A percentile compares a stretch with the other conserved stretches of the same genome.
Conservation (phyloP, 2,888 invertebrate genomes). For the Athetis lepigone region DNA sequence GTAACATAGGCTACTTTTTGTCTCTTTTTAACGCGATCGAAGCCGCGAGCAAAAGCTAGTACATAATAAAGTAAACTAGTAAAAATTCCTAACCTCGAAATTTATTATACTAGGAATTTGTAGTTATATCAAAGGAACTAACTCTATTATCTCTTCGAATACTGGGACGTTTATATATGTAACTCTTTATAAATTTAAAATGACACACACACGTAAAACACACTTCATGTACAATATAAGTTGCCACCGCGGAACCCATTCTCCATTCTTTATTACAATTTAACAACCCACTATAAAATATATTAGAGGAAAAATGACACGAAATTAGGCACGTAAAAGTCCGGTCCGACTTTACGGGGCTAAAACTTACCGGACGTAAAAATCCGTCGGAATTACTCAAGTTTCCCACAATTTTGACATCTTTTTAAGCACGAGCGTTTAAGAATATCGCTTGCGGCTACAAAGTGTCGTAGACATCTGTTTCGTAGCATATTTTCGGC, state of each 20-base stretch:
- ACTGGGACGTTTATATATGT: background rate
- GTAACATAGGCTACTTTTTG: too few relatives aligned
- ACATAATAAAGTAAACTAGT: too few relatives aligned
- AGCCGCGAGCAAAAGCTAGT: too few relatives aligned
- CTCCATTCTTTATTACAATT: slow-evolving; percentile 48
- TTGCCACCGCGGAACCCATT: slow-evolving; percentile 29
- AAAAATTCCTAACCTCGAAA: too few relatives aligned
- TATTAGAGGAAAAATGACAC: slow-evolving; percentile 53
- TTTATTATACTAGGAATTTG: too few relatives aligned
- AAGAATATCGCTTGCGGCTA: slow-evolving; percentile 57
- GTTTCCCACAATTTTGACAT: slow-evolving; percentile 60
- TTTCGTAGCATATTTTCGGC: slow-evolving; percentile 52
- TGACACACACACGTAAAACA: slow-evolving; percentile 17
- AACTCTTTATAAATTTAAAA: slow-evolving; percentile 25
- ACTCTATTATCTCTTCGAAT: background rate
- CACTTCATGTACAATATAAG: slow-evolving; percentile 30
- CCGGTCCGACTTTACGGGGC: slow-evolving; percentile 40
- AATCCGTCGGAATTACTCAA: slow-evolving; percentile 57
- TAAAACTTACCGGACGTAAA: slow-evolving; percentile 55
- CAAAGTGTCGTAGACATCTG: slow-evolving; percentile 56
- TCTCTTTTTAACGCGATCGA: too few relatives aligned
- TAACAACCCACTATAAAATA: slow-evolving; percentile 59
- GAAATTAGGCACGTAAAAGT: slow-evolving; percentile 59
- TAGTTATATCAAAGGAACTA: background rate
- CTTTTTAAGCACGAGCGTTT: slow-evolving; percentile 59